Percentiles rank a stretch among this genome's conserved stretches.
Evolutionary conservation across 2,888 invertebrate genomes (phyloP).

Genomic region (Phaedon cochleariae): DNA sequence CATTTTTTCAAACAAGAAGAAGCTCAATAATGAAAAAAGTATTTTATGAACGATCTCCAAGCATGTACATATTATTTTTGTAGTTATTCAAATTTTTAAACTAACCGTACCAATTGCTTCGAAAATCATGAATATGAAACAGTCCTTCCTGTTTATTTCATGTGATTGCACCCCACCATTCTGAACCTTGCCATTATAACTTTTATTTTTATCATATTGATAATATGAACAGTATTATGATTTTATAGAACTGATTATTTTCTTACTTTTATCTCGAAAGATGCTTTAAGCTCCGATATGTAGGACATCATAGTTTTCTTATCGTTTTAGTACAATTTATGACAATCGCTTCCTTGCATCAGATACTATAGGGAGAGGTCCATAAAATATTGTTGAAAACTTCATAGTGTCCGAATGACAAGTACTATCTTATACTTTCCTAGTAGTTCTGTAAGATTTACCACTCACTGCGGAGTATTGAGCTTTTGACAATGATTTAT

Average conservation of each 20-base stretch:
- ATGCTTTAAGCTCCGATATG: constrained; percentile 15
- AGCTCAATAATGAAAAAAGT: no score
- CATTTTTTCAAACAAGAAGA: no score
- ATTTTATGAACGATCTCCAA: no score
- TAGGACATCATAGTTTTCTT: neutral
- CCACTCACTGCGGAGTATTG: neutral
- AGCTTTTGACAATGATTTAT: neutral
- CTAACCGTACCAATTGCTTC: no score
- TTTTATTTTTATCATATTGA: constrained; percentile 32
- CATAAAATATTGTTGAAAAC: neutral
- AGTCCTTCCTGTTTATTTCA: neutral
- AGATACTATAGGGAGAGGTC: neutral
- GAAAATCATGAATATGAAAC: constrained; percentile 12
- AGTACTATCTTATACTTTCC: no score
- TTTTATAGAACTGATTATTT: constrained; percentile 46
- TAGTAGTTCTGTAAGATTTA: neutral
- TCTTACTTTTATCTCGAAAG: constrained; percentile 35
- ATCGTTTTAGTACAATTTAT: neutral
- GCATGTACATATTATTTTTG: no score
- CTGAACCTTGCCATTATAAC: constrained; percentile 37
- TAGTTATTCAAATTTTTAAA: neutral
- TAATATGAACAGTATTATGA: constrained; percentile 46
- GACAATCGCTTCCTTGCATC: neutral
- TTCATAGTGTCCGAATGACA: neutral
- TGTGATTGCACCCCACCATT: constrained; percentile 17